A percentile compares a stretch with the other conserved stretches of the same genome.
Evolutionary conservation across 2,888 invertebrate genomes (phyloP).

Genomic region (Tuta absoluta): DNA sequence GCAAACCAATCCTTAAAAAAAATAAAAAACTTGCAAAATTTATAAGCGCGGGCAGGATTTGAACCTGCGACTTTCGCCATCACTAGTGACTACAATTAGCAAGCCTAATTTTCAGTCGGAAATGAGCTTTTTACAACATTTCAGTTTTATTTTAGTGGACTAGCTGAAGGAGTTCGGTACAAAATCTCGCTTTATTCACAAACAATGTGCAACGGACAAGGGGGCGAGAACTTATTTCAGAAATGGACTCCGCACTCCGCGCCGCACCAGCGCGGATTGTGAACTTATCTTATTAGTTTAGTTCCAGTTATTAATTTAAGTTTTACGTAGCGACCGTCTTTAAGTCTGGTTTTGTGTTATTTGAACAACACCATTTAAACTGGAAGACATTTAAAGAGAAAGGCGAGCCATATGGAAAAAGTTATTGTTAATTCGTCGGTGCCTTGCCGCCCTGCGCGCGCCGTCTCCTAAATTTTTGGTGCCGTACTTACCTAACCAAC

Average conservation of each 20-base stretch:
- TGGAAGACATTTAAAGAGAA: background rate
- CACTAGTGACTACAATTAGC: too few relatives aligned
- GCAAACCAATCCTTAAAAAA: too few relatives aligned
- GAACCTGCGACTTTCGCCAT: too few relatives aligned
- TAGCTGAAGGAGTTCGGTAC: conserved; percentile 38
- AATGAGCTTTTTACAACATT: background rate
- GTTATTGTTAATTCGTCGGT: too few relatives aligned
- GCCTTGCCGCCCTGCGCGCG: too few relatives aligned
- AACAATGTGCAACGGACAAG: conserved; percentile 69
- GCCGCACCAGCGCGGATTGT: conserved; percentile 36
- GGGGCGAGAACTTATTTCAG: conserved; percentile 64
- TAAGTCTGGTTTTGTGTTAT: conserved; percentile 1
- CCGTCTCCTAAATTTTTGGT: too few relatives aligned
- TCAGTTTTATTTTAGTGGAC: background rate
- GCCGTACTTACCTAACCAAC: too few relatives aligned
- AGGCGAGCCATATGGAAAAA: background rate
- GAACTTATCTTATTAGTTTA: conserved; percentile 29
- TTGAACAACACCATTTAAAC: conserved; percentile 4
- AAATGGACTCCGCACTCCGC: conserved; percentile 47
- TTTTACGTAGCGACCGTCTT: conserved; percentile 14
- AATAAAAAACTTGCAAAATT: too few relatives aligned
- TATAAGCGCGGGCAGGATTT: too few relatives aligned
- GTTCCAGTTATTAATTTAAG: conserved; percentile 28
- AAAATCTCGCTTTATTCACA: conserved; percentile 68
- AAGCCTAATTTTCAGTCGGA: too few relatives aligned